A percentile compares a stretch with the other conserved stretches of the same genome.
Conservation (phyloP, 1,140 invertebrate species). For the Temnothorax nylanderi region DNA sequence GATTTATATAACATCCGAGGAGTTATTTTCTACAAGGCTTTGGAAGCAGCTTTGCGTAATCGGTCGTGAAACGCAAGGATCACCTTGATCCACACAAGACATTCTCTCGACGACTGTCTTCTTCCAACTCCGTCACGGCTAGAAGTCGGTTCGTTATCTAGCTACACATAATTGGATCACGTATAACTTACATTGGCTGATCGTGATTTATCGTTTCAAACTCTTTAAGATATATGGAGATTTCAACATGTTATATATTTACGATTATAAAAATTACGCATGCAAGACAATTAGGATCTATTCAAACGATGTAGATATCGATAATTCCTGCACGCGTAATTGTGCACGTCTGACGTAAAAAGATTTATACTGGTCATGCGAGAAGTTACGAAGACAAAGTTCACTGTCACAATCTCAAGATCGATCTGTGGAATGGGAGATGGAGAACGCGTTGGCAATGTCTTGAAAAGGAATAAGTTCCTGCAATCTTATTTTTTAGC, state of each 20-base stretch:
- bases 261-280: slow-evolving; percentile 81
- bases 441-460: neutral
- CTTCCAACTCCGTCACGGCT: slow-evolving; percentile 38
- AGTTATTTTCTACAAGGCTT: slow-evolving; percentile 17
- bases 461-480: neutral
- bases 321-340: slow-evolving; percentile 53
- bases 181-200: slow-evolving; percentile 62
- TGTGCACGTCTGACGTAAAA: slow-evolving; percentile 8
- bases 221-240: slow-evolving; percentile 64
- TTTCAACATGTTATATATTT: slow-evolving; percentile 76
- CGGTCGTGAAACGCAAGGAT: slow-evolving; percentile 65
- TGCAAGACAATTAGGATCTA: slow-evolving; percentile 75
- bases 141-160: slow-evolving; percentile 62
- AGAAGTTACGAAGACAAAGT: neutral
- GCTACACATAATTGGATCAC: slow-evolving; percentile 80
- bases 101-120: slow-evolving; percentile 51
- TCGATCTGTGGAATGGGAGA: neutral
- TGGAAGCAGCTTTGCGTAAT: slow-evolving; percentile 47
- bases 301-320: slow-evolving; percentile 63
- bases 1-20: neutral
- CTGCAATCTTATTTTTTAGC: neutral
- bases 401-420: neutral
- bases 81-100: slow-evolving; percentile 68
- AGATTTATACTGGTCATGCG: neutral
- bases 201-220: slow-evolving; percentile 78